A percentile compares a stretch with the other conserved stretches of the same genome.
phyloP scores from a whole-genome alignment of 2,888 invertebrate genomes.

The Temnothorax rugatulus region DNA sequence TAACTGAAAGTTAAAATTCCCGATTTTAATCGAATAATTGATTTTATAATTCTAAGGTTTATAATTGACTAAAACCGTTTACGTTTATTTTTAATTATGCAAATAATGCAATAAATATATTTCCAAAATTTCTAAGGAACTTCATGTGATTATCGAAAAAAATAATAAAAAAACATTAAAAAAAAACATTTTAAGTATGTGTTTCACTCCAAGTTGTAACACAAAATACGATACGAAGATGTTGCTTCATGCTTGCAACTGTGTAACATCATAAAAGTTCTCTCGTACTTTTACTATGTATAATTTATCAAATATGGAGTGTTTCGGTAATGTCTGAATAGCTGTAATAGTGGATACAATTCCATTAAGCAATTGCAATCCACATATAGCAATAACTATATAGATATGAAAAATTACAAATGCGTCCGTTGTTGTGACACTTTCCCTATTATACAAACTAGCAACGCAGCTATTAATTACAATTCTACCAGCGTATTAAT shows the following conservation, averaged over 20 bases:
- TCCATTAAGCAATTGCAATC: neutral
- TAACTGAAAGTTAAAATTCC: neutral
- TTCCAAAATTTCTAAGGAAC: neutral
- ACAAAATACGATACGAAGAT: neutral
- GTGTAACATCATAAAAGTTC: neutral
- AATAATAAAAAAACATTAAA: neutral
- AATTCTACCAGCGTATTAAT: slow-evolving; percentile 21
- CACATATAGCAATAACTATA: neutral
- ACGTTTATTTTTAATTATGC: neutral
- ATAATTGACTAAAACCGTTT: neutral
- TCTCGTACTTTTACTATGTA: neutral
- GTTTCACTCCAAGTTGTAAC: neutral
- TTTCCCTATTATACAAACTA: neutral
- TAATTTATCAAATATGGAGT: neutral
- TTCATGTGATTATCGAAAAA: neutral
- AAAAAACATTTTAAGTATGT: neutral
- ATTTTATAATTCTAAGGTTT: neutral
- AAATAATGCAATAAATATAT: slow-evolving; percentile 8
- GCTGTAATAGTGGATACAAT: neutral
- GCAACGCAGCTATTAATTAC: neutral
- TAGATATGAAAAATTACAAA: neutral
- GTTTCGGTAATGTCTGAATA: neutral
- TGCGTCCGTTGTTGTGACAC: neutral
- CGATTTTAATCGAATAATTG: neutral
- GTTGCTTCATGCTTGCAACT: neutral